phyloP scores from a whole-genome alignment of 2,888 invertebrate genomes.

The Julus scandinavius region DNA sequence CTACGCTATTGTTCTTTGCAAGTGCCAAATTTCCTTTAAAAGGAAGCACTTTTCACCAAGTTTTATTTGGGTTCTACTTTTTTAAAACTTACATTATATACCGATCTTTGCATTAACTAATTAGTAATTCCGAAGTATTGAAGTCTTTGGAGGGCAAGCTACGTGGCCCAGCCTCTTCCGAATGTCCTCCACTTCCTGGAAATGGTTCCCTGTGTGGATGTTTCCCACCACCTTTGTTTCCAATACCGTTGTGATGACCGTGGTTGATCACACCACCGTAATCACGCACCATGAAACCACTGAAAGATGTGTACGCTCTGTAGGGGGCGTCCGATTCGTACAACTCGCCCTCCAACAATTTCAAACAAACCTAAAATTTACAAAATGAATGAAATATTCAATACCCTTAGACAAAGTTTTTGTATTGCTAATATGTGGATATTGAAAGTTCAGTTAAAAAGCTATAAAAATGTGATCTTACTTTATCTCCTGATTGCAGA shows the following conservation, averaged over 20 bases:
- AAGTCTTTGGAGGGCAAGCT: background rate
- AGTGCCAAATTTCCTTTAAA: too few species aligned
- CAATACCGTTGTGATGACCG: background rate
- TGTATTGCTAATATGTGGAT: too few species aligned
- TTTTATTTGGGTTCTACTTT: too few species aligned
- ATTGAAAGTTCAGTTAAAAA: too few species aligned
- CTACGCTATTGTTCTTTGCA: too few species aligned
- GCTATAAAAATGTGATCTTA: too few species aligned
- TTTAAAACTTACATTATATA: too few species aligned
- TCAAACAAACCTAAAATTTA: slow-evolving; percentile 43
- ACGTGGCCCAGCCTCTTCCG: background rate
- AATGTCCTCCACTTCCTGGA: background rate
- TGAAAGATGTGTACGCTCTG: slow-evolving; percentile 49
- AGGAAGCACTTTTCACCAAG: too few species aligned
- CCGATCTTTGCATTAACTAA: background rate
- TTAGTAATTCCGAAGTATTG: background rate
- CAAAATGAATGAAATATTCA: too few species aligned
- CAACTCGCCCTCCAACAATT: slow-evolving; percentile 46
- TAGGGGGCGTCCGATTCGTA: slow-evolving; percentile 50
- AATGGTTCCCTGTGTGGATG: background rate
- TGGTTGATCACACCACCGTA: slow-evolving; percentile 2
- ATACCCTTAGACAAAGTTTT: too few species aligned
- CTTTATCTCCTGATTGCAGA: too few species aligned
- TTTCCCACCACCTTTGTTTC: background rate
- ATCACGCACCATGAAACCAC: slow-evolving; percentile 40